Base-by-base conservation (phyloP, 92 coral and sea anemone species). In the Ricordea florida region DNA sequence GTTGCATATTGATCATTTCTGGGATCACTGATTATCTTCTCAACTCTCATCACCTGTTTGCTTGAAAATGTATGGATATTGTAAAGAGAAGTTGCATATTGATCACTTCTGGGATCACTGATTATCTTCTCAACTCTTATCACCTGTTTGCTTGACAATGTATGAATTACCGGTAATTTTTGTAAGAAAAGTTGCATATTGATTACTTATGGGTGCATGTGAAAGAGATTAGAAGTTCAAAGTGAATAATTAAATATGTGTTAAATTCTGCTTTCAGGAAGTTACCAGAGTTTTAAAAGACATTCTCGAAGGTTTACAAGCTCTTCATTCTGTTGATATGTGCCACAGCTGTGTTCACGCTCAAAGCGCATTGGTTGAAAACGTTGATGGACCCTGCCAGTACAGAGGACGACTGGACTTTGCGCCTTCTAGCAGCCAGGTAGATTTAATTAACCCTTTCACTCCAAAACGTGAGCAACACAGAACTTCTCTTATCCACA, bases 321-420 rank as follows among this genome's bases (percentile, higher is more conserved):
- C 67, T 2, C 85, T 90, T 2, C 96, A 90, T 42, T 6, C 32
- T 23, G 34, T 28, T 9, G 67, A 28, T 43, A 65, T 90, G 18
- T 69, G 69, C 8, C 96, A 90, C 41, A 92, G 92, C 0, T 65
- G 74, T 14, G 78, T 90, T 8, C 6, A 38, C 1, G 43, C 27
- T 14, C 60, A 65, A 6, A 51, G 69, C 44, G 59, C 85, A 7
- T 84, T 78, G 15, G 83, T 90, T 2, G 72, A 74, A 27, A 50
- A 68, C 6, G 30, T 53, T 13, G 71, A 78, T 22, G 74, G 50
- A 35, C n/a, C n/a, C n/a, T n/a, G n/a, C n/a, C 49, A 35, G 76
- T 51, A 20, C 28, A 34, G 76, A 50, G 76, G 76, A 25, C n/a
- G 43, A 24, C 76, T 69, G 0, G 76, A 69, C 29, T 69, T 51